These are phyloP conservation scores for Volucella inflata DNA, from an alignment of 2,888 invertebrate species.

Conservation along the genomic window DNA sequence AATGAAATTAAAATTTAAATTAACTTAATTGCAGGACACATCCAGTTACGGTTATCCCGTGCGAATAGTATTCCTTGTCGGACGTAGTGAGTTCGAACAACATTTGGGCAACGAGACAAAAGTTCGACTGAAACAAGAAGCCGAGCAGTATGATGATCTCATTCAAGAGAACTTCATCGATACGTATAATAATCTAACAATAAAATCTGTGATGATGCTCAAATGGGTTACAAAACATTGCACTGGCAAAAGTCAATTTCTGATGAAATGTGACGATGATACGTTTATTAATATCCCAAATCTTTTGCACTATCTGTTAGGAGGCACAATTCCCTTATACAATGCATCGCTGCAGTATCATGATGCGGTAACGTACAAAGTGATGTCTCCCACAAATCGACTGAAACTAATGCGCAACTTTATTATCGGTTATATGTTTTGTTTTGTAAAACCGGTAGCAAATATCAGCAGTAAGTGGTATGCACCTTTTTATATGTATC, in stretches of 20 bases:
- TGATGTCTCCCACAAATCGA: constrained; percentile 79
- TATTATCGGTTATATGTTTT: constrained; percentile 91
- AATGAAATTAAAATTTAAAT: neutral
- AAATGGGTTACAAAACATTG: constrained; percentile 92
- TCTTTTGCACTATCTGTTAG: constrained; percentile 85
- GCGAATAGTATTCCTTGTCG: constrained; percentile 81
- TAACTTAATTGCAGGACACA: constrained; percentile 54
- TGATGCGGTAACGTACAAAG: constrained; percentile 79
- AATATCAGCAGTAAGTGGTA: constrained; percentile 92
- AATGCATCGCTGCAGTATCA: constrained; percentile 82
- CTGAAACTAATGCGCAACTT: constrained; percentile 84
- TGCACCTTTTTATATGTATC: constrained; percentile 91
- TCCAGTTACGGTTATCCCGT: constrained; percentile 74
- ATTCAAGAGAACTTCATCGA: constrained; percentile 93
- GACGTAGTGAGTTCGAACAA: constrained; percentile 78
- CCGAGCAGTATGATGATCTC: constrained; percentile 88
- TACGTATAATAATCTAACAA: constrained; percentile 93
- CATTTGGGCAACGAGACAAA: constrained; percentile 85
- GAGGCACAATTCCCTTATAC: constrained; percentile 83
- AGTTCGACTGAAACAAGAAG: constrained; percentile 88
- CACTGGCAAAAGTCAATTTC: constrained; percentile 85
- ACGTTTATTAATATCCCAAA: constrained; percentile 92
- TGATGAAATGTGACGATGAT: constrained; percentile 94
- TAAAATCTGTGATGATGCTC: constrained; percentile 93
- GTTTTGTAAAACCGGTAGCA: constrained; percentile 89